phyloP scores from a whole-genome alignment of 1,140 invertebrate genomes.

The Tetramorium parvispinum region DNA sequence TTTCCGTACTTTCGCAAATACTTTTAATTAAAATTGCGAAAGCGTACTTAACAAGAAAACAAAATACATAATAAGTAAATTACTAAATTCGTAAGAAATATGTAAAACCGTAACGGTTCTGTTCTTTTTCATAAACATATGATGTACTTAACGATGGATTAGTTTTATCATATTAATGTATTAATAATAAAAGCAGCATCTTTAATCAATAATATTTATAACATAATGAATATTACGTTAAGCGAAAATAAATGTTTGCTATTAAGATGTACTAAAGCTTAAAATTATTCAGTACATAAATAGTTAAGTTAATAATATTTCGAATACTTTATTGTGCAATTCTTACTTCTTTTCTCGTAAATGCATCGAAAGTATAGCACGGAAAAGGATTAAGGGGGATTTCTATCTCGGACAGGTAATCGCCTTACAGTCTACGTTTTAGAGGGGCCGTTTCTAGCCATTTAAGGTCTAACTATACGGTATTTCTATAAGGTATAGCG shows the following conservation, averaged over 20 bases:
- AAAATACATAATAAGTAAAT: not conserved
- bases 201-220: not conserved
- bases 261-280: not conserved
- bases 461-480: slow-evolving; percentile 64
- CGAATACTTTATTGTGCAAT: not conserved
- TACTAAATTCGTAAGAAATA: not conserved
- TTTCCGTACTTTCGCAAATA: not conserved
- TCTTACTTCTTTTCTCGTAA: not conserved
- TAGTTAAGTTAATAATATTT: not conserved
- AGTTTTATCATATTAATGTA: not conserved
- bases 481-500: slow-evolving; percentile 62
- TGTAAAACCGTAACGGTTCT: too few relatives aligned
- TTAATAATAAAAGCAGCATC: slow-evolving; percentile 20
- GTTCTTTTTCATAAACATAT: not conserved
- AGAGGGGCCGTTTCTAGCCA: slow-evolving; percentile 53
- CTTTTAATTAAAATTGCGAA: slow-evolving; percentile 2
- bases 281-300: slow-evolving; percentile 1
- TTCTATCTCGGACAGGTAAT: slow-evolving; percentile 41
- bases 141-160: not conserved
- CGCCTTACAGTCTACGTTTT: slow-evolving; percentile 31
- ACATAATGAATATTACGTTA: slow-evolving; percentile 6
- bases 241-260: not conserved
- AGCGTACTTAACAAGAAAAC: not conserved
- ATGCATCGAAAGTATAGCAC: slow-evolving; percentile 46
- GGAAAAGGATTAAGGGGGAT: slow-evolving; percentile 52